These are phyloP conservation scores for Platypus cylindrus DNA, from an alignment of 2,888 invertebrate species.

Conservation along the genomic window DNA sequence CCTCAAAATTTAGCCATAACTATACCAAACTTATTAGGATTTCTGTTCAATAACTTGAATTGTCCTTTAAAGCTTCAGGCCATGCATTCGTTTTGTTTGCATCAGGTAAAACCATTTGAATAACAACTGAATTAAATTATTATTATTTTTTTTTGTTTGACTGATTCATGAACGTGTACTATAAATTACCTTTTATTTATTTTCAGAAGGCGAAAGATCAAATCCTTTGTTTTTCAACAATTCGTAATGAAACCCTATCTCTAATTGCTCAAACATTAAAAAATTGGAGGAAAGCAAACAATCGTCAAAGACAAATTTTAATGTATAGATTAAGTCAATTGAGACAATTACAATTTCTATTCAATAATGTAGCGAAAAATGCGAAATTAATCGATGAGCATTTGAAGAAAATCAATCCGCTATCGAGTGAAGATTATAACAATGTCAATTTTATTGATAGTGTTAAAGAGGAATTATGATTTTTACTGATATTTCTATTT, in stretches of 20 bases:
- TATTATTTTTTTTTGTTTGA: too few species aligned
- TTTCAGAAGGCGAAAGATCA: conserved; percentile 23
- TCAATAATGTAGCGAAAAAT: conserved; percentile 26
- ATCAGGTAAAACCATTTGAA: too few species aligned
- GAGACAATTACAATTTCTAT: conserved; percentile 28
- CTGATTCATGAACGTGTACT: too few species aligned
- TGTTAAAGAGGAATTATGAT: conserved; percentile 16
- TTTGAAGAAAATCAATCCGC: conserved; percentile 19
- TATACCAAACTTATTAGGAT: conserved; percentile 53
- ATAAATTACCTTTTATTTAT: conserved; percentile 3
- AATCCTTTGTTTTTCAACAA: conserved; percentile 37
- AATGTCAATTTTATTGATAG: conserved; percentile 1
- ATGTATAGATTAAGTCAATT: conserved; percentile 28
- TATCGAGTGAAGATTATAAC: conserved; percentile 8
- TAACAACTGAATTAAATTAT: too few species aligned
- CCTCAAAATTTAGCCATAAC: conserved; percentile 50
- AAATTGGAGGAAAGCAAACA: conserved; percentile 37
- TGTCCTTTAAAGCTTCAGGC: conserved; percentile 39
- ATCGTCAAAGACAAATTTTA: conserved; percentile 22
- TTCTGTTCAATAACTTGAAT: conserved; percentile 58
- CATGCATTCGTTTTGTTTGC: conserved; percentile 42
- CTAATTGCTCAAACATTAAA: conserved; percentile 41
- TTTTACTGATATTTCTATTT: conserved; percentile 4
- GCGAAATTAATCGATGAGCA: conserved; percentile 14
- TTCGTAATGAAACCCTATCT: conserved; percentile 40